Conservation (phyloP, 2,888 invertebrate species). For the Nymphalis urticae region DNA sequence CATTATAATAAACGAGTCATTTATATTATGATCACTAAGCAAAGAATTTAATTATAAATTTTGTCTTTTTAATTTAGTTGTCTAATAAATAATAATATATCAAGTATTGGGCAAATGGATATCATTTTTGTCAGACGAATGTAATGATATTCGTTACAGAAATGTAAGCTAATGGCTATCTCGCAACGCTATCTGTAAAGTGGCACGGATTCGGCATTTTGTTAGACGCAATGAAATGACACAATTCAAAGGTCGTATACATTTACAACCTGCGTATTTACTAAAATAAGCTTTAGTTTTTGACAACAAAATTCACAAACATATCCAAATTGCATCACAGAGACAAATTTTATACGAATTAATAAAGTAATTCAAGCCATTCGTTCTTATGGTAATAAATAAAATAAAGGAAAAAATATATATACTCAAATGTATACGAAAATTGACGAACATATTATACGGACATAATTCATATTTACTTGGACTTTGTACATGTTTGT, state of each 20-base stretch:
- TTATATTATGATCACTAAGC: background rate
- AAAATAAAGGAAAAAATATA: no score
- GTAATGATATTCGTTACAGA: conserved; percentile 41
- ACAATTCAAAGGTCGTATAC: conserved; percentile 60
- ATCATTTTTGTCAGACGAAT: conserved; percentile 22
- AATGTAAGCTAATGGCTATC: conserved; percentile 42
- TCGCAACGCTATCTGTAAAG: conserved; percentile 48
- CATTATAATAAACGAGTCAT: background rate
- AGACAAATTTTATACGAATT: background rate
- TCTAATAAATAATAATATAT: conserved; percentile 8
- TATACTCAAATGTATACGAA: no score
- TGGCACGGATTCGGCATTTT: conserved; percentile 75
- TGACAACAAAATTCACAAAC: background rate
- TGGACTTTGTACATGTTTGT: no score
- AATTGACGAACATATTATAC: no score
- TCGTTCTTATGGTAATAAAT: no score
- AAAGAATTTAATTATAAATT: background rate
- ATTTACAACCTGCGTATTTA: conserved; percentile 24
- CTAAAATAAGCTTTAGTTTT: background rate
- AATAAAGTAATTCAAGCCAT: background rate
- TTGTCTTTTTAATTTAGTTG: background rate
- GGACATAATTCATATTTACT: no score
- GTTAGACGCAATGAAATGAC: conserved; percentile 61
- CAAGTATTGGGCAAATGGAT: conserved; percentile 12
- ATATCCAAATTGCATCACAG: background rate